These are phyloP conservation scores for Larimichthys crocea DNA, from an alignment of 2,113 vertebrate genomes.

Conservation along the genomic window DNA sequence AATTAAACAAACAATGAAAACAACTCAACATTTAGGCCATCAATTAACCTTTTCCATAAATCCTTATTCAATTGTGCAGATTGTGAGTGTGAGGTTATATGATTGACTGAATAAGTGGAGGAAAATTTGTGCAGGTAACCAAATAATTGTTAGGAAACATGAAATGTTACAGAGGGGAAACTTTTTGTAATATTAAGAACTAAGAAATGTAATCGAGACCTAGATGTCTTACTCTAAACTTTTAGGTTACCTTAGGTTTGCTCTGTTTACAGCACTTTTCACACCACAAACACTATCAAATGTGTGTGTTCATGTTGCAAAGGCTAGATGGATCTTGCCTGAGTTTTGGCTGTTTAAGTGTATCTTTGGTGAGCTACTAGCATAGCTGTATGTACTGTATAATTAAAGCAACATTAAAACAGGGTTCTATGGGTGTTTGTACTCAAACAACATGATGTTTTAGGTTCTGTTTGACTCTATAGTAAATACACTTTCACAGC, in stretches of 20 bases:
- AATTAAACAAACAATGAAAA: slow-evolving; percentile 12
- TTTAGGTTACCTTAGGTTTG: background rate
- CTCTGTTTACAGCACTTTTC: background rate
- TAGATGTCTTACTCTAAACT: background rate
- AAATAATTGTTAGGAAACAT: background rate
- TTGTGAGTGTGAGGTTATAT: background rate
- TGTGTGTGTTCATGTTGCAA: no score
- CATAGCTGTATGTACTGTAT: background rate
- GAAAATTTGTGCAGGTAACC: background rate
- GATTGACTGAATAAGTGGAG: background rate
- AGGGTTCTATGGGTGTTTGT: background rate
- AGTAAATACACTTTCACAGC: background rate
- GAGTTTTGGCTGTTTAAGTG: no score
- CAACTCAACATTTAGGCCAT: background rate
- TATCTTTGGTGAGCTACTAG: background rate
- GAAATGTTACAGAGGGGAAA: background rate
- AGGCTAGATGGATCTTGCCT: no score
- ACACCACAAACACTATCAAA: no score
- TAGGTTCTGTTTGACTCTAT: background rate
- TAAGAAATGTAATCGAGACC: background rate
- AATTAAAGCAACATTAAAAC: background rate
- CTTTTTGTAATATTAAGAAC: background rate
- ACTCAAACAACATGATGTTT: background rate
- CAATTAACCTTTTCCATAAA: background rate
- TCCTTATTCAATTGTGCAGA: background rate